These are phyloP conservation scores for Solenopsis invicta DNA, from an alignment of 1,140 invertebrate species.

Conservation along the genomic window DNA sequence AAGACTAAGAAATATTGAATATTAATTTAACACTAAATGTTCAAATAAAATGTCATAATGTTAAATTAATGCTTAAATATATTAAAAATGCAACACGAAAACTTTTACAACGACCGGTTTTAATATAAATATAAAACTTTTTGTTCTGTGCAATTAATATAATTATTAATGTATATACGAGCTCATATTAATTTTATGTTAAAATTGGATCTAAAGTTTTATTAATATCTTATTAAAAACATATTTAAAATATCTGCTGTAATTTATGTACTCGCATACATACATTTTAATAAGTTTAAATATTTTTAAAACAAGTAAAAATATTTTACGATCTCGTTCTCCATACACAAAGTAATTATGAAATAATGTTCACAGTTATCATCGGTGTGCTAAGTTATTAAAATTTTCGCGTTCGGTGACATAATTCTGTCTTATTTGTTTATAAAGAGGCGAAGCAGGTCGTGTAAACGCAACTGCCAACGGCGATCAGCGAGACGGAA, in stretches of 20 bases:
- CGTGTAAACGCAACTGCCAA: not conserved
- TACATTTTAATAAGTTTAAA: not conserved
- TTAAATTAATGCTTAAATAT: no score
- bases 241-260: not conserved
- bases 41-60: no score
- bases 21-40: no score
- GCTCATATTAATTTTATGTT: not conserved
- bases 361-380: not conserved
- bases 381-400: not conserved
- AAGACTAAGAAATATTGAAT: no score
- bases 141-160: not conserved
- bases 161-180: no score
- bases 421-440: constrained; percentile 24
- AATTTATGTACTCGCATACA: not conserved
- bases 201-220: not conserved
- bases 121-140: no score
- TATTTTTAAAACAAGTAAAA: not conserved
- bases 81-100: no score
- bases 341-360: not conserved
- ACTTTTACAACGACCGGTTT: no score
- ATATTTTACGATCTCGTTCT: not conserved
- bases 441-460: not conserved
- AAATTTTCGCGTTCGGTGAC: not conserved
- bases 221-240: not conserved
- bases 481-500: constrained; percentile 66